phyloP scores from a whole-genome alignment of 1,140 invertebrate species.

The Sycophila sp. region DNA sequence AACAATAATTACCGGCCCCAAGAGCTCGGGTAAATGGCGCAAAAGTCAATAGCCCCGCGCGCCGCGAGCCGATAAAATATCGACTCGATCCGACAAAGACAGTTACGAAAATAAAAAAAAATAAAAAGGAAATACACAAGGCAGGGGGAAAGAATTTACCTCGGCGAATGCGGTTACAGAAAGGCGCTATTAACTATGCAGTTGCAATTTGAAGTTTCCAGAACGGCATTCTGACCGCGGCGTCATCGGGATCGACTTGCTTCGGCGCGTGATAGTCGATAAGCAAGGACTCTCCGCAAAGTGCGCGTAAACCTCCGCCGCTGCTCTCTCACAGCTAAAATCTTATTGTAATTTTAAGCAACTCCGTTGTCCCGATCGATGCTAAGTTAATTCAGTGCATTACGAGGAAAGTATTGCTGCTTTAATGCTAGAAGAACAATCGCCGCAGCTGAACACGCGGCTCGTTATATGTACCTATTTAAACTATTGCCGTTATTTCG shows the following conservation, averaged over 20 bases:
- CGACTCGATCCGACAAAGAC: slow-evolving; percentile 4
- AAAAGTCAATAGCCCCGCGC: slow-evolving; percentile 25
- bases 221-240: slow-evolving; percentile 34
- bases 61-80: slow-evolving; percentile 16
- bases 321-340: too few species aligned
- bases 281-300: slow-evolving; percentile 23
- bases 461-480: too few species aligned
- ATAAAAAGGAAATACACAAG: background rate
- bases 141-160: too few species aligned
- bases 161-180: slow-evolving; percentile 21
- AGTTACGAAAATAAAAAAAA: too few species aligned
- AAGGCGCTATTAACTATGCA: slow-evolving; percentile 36
- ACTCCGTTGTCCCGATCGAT: too few species aligned
- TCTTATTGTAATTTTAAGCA: too few species aligned
- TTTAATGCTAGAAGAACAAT: too few species aligned
- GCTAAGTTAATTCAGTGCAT: too few species aligned
- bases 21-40: slow-evolving; percentile 1
- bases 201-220: slow-evolving; percentile 34
- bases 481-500: too few species aligned
- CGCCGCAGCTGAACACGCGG: too few species aligned
- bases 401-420: too few species aligned
- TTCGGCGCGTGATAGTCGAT: slow-evolving; percentile 17
- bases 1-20: slow-evolving; percentile 15
- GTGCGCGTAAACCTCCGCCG: too few species aligned
- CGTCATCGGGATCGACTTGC: slow-evolving; percentile 17